Evolutionary conservation across 2,113 vertebrate species (phyloP), one percentile per base, ranked within the genome.

Genomic region (Condylura cristata): DNA sequence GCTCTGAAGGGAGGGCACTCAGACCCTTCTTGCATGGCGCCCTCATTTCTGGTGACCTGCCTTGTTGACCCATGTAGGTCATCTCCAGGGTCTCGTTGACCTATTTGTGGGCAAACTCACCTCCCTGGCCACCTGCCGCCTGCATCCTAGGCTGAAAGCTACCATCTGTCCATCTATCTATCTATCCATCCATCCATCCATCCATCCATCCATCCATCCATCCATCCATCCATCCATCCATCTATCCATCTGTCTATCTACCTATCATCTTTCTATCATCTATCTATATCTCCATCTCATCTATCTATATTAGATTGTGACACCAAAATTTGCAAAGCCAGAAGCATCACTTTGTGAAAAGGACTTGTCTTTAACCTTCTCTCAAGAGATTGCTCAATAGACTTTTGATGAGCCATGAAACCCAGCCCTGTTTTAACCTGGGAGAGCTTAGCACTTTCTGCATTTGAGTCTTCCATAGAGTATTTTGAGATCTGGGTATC

Each of bases 401-500:
- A 28, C 72, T 90, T 90, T 92, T 75, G 96, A 92, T 89, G 94
- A 66, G 72, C 86, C 0, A 0, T 89, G 70, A 95, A 88, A 94
- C 44, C 14, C 83, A 53, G 75, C 84, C 72, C 48, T 30, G 89
- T 60, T 94, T 68, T 84, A 41, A 84, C 17, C 1, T 2, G 37
- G 44, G 79, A 75, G 53, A 74, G 66, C 79, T 70, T 94, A 28
- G 91, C 41, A 56, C 70, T 39, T 93, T 86, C 87, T 84, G 80
- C 94, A 58, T 87, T 58, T 26, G 89, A 94, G 78, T 75, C 41
- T 30, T 96, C 95, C 78, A 61, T 58, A 41, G 85, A 66, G 53
- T 53, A 58, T 91, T 88, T 79, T 66, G 92, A 81, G 80, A 76
- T 65, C 34, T 84, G 79, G 89, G n/a, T 68, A 32, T 30, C 2